These are phyloP conservation scores for Drosophila sordidapex DNA, from an alignment of 2,888 invertebrate genomes.

Conservation along the genomic window DNA sequence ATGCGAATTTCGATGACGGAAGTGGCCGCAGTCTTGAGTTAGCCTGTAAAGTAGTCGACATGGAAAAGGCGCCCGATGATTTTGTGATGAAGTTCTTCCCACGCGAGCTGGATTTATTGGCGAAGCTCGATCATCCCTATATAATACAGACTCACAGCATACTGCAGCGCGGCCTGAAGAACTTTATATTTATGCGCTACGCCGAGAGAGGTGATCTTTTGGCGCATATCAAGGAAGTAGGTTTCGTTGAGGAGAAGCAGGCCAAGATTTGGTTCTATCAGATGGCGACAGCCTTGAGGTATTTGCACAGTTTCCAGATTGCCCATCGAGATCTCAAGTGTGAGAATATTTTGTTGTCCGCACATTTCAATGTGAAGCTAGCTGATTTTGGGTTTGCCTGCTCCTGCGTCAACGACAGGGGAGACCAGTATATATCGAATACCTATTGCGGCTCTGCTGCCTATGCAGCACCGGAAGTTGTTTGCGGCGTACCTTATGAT, in stretches of 20 bases:
- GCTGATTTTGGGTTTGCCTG: constrained; percentile 98
- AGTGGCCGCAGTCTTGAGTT: constrained; percentile 88
- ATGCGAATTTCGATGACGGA: constrained; percentile 91
- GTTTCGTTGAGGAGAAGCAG: constrained; percentile 91
- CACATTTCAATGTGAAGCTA: constrained; percentile 94
- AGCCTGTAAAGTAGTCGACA: constrained; percentile 96
- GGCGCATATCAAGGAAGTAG: constrained; percentile 92
- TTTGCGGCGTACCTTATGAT: constrained; percentile 94
- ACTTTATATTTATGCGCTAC: constrained; percentile 95
- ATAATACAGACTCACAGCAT: constrained; percentile 96
- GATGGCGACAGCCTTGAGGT: constrained; percentile 91
- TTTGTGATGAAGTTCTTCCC: constrained; percentile 97
- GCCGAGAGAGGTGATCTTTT: constrained; percentile 96
- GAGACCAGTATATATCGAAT: constrained; percentile 91
- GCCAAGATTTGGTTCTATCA: constrained; percentile 94
- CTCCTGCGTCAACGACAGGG: constrained; percentile 90
- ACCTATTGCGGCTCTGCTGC: constrained; percentile 98
- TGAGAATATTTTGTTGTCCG: constrained; percentile 93
- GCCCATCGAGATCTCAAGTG: constrained; percentile 97
- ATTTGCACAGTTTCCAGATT: constrained; percentile 93
- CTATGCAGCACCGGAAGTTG: constrained; percentile 97
- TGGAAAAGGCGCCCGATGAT: constrained; percentile 93
- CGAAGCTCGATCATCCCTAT: constrained; percentile 95
- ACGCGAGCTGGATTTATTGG: constrained; percentile 94
- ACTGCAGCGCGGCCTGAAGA: constrained; percentile 91